A percentile compares a stretch with the other conserved stretches of the same genome.
phyloP scores from a whole-genome alignment of 2,797 vertebrate genomes.

The Synanceia verrucosa region DNA sequence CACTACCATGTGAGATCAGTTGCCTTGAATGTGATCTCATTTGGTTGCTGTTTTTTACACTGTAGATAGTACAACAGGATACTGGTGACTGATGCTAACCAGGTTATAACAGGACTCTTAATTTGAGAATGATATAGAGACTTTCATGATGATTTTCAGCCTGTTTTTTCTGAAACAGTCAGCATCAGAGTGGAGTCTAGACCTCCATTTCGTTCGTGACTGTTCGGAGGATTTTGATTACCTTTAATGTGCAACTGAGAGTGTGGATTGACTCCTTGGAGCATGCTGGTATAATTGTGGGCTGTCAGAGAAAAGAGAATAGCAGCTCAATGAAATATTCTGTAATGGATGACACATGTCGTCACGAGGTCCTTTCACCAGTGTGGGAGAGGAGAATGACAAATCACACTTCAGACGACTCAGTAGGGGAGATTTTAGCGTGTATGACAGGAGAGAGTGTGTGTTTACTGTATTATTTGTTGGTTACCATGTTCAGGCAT shows the following conservation, averaged over 20 bases:
- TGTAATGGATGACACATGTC: conserved; percentile 70
- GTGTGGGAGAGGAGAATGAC: conserved; percentile 66
- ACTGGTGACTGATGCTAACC: neutral
- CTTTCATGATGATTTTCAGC: neutral
- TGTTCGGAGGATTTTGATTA: conserved; percentile 63
- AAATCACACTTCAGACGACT: conserved; percentile 56
- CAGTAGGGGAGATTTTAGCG: conserved; percentile 29
- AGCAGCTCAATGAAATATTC: conserved; percentile 61
- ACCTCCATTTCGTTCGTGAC: conserved; percentile 57
- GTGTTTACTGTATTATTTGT: conserved; percentile 7
- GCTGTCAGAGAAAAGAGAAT: conserved; percentile 64
- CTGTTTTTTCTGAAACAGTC: conserved; percentile 4
- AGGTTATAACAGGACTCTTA: neutral
- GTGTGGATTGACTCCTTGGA: conserved; percentile 52
- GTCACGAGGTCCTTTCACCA: conserved; percentile 51
- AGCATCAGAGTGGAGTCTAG: conserved; percentile 13
- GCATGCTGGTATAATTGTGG: conserved; percentile 71
- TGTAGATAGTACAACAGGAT: neutral
- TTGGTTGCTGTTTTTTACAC: neutral
- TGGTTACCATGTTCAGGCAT: conserved; percentile 3
- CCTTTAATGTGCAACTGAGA: conserved; percentile 40
- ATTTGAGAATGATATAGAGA: neutral
- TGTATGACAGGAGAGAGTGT: neutral
- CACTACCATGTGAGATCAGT: neutral
- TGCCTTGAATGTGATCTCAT: neutral